Evolutionary conservation across 1,140 invertebrate species (phyloP).

Genomic region (Drosophila baimaii): DNA sequence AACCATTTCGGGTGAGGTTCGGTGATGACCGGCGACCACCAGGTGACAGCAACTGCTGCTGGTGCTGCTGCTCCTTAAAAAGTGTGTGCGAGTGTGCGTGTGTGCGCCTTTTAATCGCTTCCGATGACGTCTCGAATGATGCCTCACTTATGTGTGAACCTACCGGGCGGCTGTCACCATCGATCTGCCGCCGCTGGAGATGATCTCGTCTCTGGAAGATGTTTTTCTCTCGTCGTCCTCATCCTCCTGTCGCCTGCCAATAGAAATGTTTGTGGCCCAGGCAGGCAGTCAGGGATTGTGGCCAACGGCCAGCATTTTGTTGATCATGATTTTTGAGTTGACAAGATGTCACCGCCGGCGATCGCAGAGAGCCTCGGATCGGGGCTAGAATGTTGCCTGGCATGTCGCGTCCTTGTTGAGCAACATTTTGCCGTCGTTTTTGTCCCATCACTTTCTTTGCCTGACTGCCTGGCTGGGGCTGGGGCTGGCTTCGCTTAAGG

Average conservation of each 20-base stretch:
- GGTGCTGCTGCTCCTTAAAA: conserved; percentile 75
- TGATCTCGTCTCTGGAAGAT: conserved; percentile 54
- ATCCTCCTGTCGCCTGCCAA: conserved; percentile 43
- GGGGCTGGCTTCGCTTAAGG: conserved; percentile 41
- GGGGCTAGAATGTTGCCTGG: conserved; percentile 69
- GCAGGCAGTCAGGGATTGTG: too few species aligned
- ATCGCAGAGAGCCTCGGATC: conserved; percentile 42
- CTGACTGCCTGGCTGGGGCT: too few species aligned
- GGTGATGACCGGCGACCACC: conserved; percentile 62
- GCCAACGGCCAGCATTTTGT: conserved; percentile 62
- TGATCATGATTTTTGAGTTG: conserved; percentile 82
- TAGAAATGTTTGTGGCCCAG: conserved; percentile 65
- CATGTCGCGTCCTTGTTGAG: conserved; percentile 81
- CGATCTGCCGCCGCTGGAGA: conserved; percentile 75
- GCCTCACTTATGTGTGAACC: conserved; percentile 82
- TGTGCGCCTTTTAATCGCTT: conserved; percentile 73
- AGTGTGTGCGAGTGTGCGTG: conserved; percentile 46
- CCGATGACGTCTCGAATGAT: conserved; percentile 78
- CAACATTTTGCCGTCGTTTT: conserved; percentile 55
- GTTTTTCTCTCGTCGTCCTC: not conserved
- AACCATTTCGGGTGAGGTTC: conserved; percentile 42
- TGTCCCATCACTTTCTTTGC: conserved; percentile 70
- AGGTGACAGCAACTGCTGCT: conserved; percentile 62
- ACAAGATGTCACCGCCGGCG: conserved; percentile 80
- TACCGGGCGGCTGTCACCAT: conserved; percentile 76